Evolutionary conservation across 23 tunicate genomes (phyloP).

Genomic region (Halocynthia aurantium): DNA sequence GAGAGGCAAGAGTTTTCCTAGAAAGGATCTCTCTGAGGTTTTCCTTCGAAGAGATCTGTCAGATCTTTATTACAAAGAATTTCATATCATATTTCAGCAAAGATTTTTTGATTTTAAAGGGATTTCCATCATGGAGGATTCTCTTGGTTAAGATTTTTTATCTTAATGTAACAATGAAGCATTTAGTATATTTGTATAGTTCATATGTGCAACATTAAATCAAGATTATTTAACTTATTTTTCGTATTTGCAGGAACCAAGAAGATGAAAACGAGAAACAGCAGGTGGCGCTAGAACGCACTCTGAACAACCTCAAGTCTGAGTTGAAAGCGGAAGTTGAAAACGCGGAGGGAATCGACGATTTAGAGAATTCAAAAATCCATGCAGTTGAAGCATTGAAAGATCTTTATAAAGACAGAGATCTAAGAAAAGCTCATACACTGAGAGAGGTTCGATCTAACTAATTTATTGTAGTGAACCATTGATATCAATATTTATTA

Average conservation of each 20-base stretch:
- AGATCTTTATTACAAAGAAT: too few relatives aligned
- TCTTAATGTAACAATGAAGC: too few relatives aligned
- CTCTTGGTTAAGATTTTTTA: too few relatives aligned
- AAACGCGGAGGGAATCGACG: slow-evolving; percentile 37
- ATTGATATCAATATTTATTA: not conserved
- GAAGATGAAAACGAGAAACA: slow-evolving; percentile 63
- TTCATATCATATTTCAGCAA: too few relatives aligned
- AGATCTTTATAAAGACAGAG: slow-evolving; percentile 44
- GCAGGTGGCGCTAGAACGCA: slow-evolving; percentile 25
- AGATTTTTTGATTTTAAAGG: too few relatives aligned
- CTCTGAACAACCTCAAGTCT: slow-evolving; percentile 11
- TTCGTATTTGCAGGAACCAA: slow-evolving; percentile 27
- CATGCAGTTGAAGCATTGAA: slow-evolving; percentile 55
- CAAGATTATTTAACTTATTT: not conserved
- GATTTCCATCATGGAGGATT: too few relatives aligned
- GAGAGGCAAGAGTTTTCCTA: too few relatives aligned
- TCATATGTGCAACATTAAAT: too few relatives aligned
- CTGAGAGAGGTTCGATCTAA: slow-evolving; percentile 39
- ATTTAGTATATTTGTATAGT: too few relatives aligned
- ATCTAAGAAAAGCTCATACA: slow-evolving; percentile 35
- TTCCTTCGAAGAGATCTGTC: too few relatives aligned
- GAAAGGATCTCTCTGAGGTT: too few relatives aligned
- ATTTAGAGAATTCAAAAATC: slow-evolving; percentile 41
- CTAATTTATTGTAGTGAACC: not conserved
- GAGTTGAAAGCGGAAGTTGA: slow-evolving; percentile 33